Evolutionary conservation across 1,140 invertebrate species (phyloP).

Genomic region (Stegodyphus mimosarum): DNA sequence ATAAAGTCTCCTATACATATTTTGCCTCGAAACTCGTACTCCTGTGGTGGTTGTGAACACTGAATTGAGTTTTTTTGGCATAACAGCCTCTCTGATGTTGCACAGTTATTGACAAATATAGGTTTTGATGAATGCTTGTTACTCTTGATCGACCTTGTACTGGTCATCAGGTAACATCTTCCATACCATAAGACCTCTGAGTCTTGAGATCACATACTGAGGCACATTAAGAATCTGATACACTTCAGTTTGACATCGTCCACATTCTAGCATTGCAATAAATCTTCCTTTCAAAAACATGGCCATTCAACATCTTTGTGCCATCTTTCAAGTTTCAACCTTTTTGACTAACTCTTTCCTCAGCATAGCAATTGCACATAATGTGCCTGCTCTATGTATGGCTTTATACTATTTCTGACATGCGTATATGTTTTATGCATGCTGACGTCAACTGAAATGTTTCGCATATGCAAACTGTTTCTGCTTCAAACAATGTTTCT

Average conservation of each 20-base stretch:
- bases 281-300: neutral
- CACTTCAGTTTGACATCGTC: neutral
- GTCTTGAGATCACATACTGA: neutral
- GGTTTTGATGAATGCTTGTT: too few relatives aligned
- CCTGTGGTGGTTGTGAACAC: neutral
- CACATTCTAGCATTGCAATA: neutral
- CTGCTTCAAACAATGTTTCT: neutral
- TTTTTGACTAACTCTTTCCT: neutral
- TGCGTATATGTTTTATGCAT: neutral
- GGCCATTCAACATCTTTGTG: neutral
- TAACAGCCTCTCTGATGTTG: neutral
- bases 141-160: neutral
- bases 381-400: neutral
- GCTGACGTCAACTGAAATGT: neutral
- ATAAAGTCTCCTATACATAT: neutral
- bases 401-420: neutral
- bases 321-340: neutral
- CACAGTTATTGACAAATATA: neutral
- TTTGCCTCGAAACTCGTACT: conserved; percentile 5
- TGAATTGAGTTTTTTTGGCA: neutral
- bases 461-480: neutral
- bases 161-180: neutral
- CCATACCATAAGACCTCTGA: neutral
- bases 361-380: neutral
- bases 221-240: neutral